Evolutionary conservation across 2,888 invertebrate genomes (phyloP), one percentile per base, ranked within the genome.

Genomic region (Hypomecis punctinalis): DNA sequence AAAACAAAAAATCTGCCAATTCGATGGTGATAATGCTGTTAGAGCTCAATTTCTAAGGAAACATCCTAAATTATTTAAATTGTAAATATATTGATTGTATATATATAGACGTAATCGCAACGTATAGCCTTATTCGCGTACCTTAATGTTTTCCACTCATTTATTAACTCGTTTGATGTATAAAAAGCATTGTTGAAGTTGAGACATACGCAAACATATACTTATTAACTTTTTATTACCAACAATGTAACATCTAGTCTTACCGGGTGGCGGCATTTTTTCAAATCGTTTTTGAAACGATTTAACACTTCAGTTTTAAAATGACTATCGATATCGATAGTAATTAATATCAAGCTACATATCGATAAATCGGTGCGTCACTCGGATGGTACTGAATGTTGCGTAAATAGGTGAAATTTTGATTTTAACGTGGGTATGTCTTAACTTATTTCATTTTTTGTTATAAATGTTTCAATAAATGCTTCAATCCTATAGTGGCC

Each of bases 331-430:
- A 76, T 76, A 75, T 74, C 76, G 74, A 71, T 65, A 61, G 62
- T 62, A 61, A 58, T 76, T 77, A 76, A 78, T 80, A 78, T 78
- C 77, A 76, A 59, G 67, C 51, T 55, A 78, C 78, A 78, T 78
- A 79, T 79, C 79, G 73, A 63, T 67, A 55, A 52, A 59, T 49
- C 35, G 67, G 65, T 52, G 52, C 66, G 57, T 61, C 68, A 47
- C 63, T 67, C 51, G 42, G 40, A 39, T 56, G 63, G 37, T 51
- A 52, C 39, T 56, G 60, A 8, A 9, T 9, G 9, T 45, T 39
- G 7, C 40, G 40, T 56, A 33, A 40, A 47, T 56, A 39, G n/a
- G 7, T 47, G 9, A 11, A n/a, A 13, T 7, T 40, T 63, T 66
- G 52, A 49, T 39, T 47, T 55, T 57, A 9, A 49, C n/a, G 23